Percentiles rank a stretch among this genome's conserved stretches.
Evolutionary conservation across 2,888 invertebrate genomes (phyloP).

Genomic region (Acanthacorydalis orientalis): DNA sequence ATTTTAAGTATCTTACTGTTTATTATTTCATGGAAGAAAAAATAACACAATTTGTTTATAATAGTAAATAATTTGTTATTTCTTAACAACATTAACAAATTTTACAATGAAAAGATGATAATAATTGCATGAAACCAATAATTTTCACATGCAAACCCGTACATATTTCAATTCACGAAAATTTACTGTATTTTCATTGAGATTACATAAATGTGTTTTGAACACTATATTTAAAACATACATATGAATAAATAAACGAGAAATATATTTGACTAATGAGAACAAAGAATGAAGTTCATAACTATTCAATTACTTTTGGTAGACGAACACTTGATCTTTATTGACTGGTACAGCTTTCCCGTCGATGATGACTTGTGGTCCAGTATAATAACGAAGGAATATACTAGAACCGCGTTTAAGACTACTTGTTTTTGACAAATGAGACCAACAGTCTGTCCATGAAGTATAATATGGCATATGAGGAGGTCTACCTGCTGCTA

Average conservation of each 20-base stretch:
- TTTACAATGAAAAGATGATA: not conserved
- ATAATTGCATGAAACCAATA: not conserved
- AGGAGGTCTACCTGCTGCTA: conserved; percentile 69
- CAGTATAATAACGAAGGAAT: conserved; percentile 54
- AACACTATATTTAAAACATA: too few relatives aligned
- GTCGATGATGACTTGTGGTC: conserved; percentile 26
- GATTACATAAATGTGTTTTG: not conserved
- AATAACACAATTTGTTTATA: too few relatives aligned
- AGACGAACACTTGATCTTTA: not conserved
- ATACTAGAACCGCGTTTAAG: conserved; percentile 76
- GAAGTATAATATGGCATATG: conserved; percentile 64
- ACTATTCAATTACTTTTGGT: too few relatives aligned
- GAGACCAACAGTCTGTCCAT: conserved; percentile 75
- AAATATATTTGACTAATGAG: too few relatives aligned
- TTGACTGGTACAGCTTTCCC: conserved; percentile 18
- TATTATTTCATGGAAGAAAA: too few relatives aligned
- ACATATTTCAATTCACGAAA: not conserved
- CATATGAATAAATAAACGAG: too few relatives aligned
- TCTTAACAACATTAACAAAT: too few relatives aligned
- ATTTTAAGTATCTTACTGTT: too few relatives aligned
- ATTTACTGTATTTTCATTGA: too few relatives aligned
- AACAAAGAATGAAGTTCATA: too few relatives aligned
- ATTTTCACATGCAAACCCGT: not conserved
- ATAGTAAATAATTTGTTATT: too few relatives aligned
- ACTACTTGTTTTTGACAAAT: conserved; percentile 55